Conservation (phyloP, 1,140 invertebrate species). For the Bombus balteatus region DNA sequence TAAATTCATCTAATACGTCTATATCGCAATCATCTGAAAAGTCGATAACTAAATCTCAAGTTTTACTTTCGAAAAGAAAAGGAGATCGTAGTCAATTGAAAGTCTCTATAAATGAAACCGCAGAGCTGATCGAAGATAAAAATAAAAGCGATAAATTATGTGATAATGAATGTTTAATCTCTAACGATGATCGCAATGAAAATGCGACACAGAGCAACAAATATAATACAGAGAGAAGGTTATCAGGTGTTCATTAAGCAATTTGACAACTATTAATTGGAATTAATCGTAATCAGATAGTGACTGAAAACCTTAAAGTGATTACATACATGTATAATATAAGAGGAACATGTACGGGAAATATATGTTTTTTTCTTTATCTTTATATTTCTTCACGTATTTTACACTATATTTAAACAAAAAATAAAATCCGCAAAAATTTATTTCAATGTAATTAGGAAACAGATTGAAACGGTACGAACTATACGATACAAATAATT, state of each 20-base stretch:
- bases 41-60: constrained; percentile 60
- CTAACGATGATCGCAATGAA: constrained; percentile 13
- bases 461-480: background rate
- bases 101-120: constrained; percentile 84
- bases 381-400: background rate
- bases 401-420: background rate
- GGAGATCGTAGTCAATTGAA: constrained; percentile 75
- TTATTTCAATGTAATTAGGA: background rate
- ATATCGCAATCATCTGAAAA: constrained; percentile 68
- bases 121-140: constrained; percentile 82
- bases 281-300: background rate
- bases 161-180: constrained; percentile 35
- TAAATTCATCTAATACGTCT: constrained; percentile 67
- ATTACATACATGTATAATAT: background rate
- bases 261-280: background rate
- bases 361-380: background rate
- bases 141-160: constrained; percentile 72
- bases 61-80: constrained; percentile 73
- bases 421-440: background rate
- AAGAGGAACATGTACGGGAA: background rate
- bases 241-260: background rate
- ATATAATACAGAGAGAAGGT: background rate
- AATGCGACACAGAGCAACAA: constrained; percentile 5
- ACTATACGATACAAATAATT: background rate
- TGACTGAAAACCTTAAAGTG: background rate